Percentiles rank a stretch among this genome's conserved stretches.
Conservation (phyloP, 2,888 invertebrate genomes). For the Eueremaeus valkanovi region DNA sequence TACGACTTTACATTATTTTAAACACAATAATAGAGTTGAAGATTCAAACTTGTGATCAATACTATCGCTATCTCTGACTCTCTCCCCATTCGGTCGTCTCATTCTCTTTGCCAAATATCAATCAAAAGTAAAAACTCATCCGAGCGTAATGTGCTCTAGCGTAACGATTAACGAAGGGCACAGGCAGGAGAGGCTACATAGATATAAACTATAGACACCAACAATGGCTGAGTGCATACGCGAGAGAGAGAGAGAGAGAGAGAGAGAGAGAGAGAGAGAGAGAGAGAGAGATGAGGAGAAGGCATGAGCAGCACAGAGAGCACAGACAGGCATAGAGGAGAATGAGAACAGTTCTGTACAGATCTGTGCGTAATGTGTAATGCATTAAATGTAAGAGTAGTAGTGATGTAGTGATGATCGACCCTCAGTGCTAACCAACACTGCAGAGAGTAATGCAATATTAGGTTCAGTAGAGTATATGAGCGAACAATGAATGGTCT, state of each 20-base stretch:
- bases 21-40: background rate
- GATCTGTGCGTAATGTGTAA: background rate
- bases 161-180: conserved; percentile 36
- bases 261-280: conserved; percentile 31
- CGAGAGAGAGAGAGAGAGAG: conserved; percentile 11
- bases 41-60: conserved; percentile 20
- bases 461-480: conserved; percentile 15
- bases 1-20: background rate
- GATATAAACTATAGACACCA: too few species aligned
- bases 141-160: conserved; percentile 12
- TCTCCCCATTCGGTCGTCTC: conserved; percentile 27
- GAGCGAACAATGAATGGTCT: background rate
- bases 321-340: background rate
- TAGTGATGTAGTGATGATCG: conserved; percentile 6
- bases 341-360: background rate
- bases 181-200: conserved; percentile 7
- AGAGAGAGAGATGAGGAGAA: background rate
- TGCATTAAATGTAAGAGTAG: conserved; percentile 22
- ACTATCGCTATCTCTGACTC: background rate
- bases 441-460: conserved; percentile 1
- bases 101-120: conserved; percentile 25
- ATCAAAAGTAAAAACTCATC: conserved; percentile 13
- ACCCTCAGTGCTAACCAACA: conserved; percentile 1
- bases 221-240: background rate
- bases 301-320: conserved; percentile 14